Evolutionary conservation across 2,888 invertebrate genomes (phyloP), one percentile per base, ranked within the genome.

Genomic region (Dasypogon diadema): DNA sequence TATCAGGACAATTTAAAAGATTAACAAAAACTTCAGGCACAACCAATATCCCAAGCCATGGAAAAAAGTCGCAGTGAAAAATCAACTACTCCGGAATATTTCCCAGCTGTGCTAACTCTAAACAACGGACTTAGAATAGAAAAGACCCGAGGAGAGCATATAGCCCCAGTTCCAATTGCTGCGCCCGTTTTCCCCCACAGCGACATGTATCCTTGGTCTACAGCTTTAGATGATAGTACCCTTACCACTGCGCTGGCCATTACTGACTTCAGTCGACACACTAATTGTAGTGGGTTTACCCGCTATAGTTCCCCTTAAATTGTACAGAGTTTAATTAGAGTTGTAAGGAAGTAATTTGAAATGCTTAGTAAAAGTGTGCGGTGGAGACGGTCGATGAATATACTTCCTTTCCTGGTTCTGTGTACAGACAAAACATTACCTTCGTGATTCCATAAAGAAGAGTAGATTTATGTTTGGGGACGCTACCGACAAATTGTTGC

Each of bases 271-370:
- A 55, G 22, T 55, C 18, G 55, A 55, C 55, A 55, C 34, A 22
- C 12, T 42, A 73, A 21, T 51, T 58, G 58, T 30, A 58, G 58
- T 26, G 6, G 58, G 58, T 4, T 60, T 26, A 26, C 58, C 58
- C 34, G 34, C 16, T 58, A 26, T 14, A 4, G 48, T 24, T 46
- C 22, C 48, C 48, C 48, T 42, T 68, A 68, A 68, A 68, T 60
- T 75, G 70, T 37, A 22, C 37, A 42, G 65, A 75, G 68, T 75
- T 75, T 75, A 75, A 75, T 75, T 75, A 75, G 75, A 75, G 68
- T 75, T 75, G 75, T 58, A 75, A 75, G 75, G 75, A 75, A 75
- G 70, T 70, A 75, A 75, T 75, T 68, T 70, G 46, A 24, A 70
- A 56, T 56, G 58, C 42, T 63, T 60, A 58, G 26, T 74, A 48